Evolutionary conservation across 2,888 invertebrate species (phyloP), one percentile per base, ranked within the genome.

Genomic region (Drosophila basisetae): DNA sequence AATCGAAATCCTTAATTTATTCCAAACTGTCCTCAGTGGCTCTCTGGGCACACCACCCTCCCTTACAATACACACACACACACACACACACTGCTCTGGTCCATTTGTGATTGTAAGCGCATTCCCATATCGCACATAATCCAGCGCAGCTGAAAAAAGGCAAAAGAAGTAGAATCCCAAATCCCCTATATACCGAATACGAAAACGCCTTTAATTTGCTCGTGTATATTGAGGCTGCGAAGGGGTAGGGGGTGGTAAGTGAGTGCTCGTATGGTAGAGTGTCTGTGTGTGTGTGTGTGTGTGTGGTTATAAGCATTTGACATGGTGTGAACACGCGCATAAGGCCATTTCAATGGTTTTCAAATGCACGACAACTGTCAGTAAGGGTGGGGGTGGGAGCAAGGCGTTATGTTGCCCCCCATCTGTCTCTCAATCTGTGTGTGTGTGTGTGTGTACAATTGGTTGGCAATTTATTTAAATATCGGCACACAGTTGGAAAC

Each of bases 391-490:
- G 43, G 41, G 54, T 13, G 54, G 28, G 30, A 39, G 30, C 22
- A 7, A 25, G 4, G 28, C 22, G 56, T 43, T 49, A 22, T 43
- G 37, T 22, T 63, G 61, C 41, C 64, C 53, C 54, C 54, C 71
- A 71, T 67, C 56, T 62, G 58, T 61, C 52, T 64, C 58, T 47
- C 60, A 65, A 54, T 58, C 37, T 61, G 58, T 41, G 60, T 62
- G 47, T 62, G 69, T 71, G 72, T 33, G 73, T 61, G 68, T 61
- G 66, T 71, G 73, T 78, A 83, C 84, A 90, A 90, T 86, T 88
- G 91, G 85, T 85, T 85, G 85, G 85, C 85, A 85, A 86, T 86
- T 86, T 88, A 90, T 86, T 86, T 90, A 88, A 90, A 86, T 86
- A 90, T 86, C 89, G 89, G 84, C 85, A 90, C 85, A 83, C 89